phyloP scores from a whole-genome alignment of 2,888 invertebrate genomes.

The Tenodera sinensis region DNA sequence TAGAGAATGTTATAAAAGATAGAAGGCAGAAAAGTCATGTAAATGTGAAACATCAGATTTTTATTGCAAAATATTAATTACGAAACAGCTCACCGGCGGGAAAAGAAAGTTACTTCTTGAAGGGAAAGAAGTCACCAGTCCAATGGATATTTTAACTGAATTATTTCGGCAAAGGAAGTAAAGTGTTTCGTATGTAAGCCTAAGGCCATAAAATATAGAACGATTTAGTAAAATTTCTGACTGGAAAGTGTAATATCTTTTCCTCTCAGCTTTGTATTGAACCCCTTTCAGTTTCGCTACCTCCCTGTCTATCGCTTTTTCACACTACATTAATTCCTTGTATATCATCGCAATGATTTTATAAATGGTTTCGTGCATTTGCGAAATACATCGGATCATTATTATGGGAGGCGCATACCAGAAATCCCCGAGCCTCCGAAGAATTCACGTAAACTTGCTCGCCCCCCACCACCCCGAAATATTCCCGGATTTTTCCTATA shows the following conservation, averaged over 20 bases:
- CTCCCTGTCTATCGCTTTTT: neutral
- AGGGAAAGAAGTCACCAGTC: too few species aligned
- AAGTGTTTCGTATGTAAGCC: too few species aligned
- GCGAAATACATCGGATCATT: constrained; percentile 6
- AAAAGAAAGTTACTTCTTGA: too few species aligned
- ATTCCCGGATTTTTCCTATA: neutral
- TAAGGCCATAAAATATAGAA: too few species aligned
- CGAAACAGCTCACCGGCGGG: too few species aligned
- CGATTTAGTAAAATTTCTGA: neutral
- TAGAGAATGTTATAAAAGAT: too few species aligned
- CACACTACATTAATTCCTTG: constrained; percentile 12
- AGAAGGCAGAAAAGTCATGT: too few species aligned
- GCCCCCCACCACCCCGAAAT: neutral
- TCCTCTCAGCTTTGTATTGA: neutral
- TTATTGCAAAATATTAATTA: too few species aligned
- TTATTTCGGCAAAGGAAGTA: too few species aligned
- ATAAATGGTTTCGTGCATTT: constrained; percentile 16
- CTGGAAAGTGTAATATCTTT: neutral
- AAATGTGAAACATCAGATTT: too few species aligned
- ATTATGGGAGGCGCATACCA: neutral
- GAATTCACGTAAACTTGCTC: neutral
- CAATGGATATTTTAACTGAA: too few species aligned
- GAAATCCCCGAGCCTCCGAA: neutral
- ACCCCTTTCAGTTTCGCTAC: neutral
- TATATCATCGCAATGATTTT: constrained; percentile 11